Evolutionary conservation across 2,113 vertebrate species (phyloP).

Genomic region (Limanda limanda): DNA sequence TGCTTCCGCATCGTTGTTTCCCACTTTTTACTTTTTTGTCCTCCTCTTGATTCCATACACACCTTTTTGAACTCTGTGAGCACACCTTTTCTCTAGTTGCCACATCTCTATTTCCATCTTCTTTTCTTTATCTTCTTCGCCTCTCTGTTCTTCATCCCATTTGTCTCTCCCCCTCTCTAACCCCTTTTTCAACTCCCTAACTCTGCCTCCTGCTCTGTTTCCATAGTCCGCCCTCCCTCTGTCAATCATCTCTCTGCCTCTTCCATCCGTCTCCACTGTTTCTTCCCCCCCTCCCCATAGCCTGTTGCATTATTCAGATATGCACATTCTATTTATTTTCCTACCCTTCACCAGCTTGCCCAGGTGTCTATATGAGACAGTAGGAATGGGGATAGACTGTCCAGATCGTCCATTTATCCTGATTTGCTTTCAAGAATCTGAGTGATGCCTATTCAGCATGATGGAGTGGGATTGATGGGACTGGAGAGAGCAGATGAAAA

Average conservation of each 20-base stretch:
- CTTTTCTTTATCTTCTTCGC: constrained; percentile 4
- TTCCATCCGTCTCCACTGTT: constrained; percentile 26
- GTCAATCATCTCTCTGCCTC: constrained; percentile 55
- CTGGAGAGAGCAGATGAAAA: constrained; percentile 43
- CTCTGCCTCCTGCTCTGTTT: constrained; percentile 22
- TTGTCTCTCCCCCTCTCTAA: constrained; percentile 13
- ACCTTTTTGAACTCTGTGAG: constrained; percentile 42
- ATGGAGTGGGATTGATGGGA: constrained; percentile 48
- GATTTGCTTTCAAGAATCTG: constrained; percentile 65
- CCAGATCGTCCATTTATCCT: constrained; percentile 57
- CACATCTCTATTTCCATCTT: constrained; percentile 33
- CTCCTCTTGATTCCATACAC: constrained; percentile 30
- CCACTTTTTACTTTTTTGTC: constrained; percentile 22
- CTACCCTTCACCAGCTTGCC: constrained; percentile 12
- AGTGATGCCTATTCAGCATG: constrained; percentile 64
- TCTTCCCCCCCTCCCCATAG: constrained; percentile 31
- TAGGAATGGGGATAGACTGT: constrained; percentile 37
- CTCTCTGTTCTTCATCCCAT: constrained; percentile 2
- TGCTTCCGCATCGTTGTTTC: not conserved
- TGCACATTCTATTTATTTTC: constrained; percentile 30
- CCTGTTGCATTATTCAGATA: constrained; percentile 73
- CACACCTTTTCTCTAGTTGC: constrained; percentile 7
- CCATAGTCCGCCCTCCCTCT: constrained; percentile 31
- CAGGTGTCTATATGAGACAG: constrained; percentile 46
- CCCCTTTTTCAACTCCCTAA: constrained; percentile 21